These are phyloP conservation scores for Scleropages formosus DNA, from an alignment of 2,797 vertebrate genomes.

Conservation along the genomic window DNA sequence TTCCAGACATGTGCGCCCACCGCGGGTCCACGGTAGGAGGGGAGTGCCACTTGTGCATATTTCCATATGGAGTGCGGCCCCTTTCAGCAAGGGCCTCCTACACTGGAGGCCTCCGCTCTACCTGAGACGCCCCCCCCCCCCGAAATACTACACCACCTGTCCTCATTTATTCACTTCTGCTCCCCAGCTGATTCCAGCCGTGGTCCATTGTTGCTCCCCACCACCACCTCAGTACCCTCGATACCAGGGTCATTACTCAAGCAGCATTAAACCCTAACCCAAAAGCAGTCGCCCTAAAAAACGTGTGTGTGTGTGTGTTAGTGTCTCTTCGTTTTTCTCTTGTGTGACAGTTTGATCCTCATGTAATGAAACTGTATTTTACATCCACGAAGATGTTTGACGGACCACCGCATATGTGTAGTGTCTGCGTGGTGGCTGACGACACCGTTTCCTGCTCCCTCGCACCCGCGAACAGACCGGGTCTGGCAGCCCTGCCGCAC, in stretches of 20 bases:
- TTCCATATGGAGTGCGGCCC: not conserved
- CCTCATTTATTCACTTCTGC: not conserved
- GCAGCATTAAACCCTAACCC: not conserved
- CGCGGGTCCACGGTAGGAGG: no score
- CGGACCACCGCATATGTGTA: no score
- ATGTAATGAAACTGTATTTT: no score
- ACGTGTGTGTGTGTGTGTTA: constrained; percentile 33
- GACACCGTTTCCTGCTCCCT: constrained; percentile 39
- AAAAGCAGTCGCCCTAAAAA: constrained; percentile 32
- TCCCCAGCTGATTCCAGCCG: no score
- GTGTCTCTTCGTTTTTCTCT: no score
- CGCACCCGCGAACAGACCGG: constrained; percentile 45
- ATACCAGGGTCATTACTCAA: not conserved
- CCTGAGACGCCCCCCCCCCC: not conserved
- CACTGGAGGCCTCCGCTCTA: no score
- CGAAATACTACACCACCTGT: not conserved
- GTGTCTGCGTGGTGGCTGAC: not conserved
- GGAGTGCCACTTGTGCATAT: no score
- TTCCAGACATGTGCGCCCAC: not conserved
- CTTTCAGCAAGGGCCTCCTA: not conserved
- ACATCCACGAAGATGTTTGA: no score
- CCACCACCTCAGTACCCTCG: constrained; percentile 4
- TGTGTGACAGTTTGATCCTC: constrained; percentile 4
- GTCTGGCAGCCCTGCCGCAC: constrained; percentile 40
- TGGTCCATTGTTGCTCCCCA: no score